A percentile compares a stretch with the other conserved stretches of the same genome.
Evolutionary conservation across 2,113 vertebrate species (phyloP).

Genomic region (Columba janthina): DNA sequence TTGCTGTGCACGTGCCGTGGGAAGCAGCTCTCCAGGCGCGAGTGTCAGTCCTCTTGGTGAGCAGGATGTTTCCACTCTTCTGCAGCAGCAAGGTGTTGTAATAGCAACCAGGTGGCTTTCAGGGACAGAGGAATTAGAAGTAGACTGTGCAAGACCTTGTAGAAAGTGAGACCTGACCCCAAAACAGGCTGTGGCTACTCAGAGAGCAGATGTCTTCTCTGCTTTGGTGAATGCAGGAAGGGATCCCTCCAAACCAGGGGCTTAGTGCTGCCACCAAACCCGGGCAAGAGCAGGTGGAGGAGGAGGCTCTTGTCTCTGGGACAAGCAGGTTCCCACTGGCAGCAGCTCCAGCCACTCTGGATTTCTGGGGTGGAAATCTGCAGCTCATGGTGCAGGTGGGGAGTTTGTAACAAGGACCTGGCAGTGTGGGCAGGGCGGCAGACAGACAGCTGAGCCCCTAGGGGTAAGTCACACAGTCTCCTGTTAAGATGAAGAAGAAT

Average conservation of each 20-base stretch:
- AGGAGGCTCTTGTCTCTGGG: background rate
- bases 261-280: background rate
- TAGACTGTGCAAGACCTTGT: background rate
- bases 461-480: background rate
- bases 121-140: background rate
- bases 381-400: background rate
- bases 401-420: background rate
- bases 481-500: background rate
- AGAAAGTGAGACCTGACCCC: background rate
- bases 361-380: background rate
- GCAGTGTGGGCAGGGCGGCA: background rate
- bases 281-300: background rate
- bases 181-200: background rate
- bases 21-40: background rate
- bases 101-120: background rate
- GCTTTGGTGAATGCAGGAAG: background rate
- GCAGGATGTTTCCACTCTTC: background rate
- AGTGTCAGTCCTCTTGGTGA: rapidly evolving
- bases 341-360: too few species aligned
- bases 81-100: background rate
- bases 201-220: background rate
- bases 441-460: too few species aligned
- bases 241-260: background rate
- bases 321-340: rapidly evolving
- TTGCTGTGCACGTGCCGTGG: background rate